Percentiles rank a stretch among this genome's conserved stretches.
phyloP scores from a whole-genome alignment of 2,113 vertebrate species.

The Daphoenositta chrysoptera region DNA sequence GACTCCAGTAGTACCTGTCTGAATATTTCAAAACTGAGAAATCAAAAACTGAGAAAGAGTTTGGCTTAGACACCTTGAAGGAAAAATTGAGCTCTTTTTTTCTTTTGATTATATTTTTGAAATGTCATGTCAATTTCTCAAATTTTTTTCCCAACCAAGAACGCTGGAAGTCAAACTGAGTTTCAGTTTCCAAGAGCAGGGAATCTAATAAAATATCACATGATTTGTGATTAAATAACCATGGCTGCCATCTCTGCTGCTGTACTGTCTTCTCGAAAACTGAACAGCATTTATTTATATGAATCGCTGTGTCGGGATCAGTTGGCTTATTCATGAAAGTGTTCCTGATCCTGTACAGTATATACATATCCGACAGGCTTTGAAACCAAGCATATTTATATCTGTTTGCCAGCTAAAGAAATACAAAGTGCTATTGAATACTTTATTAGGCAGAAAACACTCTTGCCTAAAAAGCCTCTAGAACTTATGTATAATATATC shows the following conservation, averaged over 20 bases:
- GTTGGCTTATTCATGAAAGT: background rate
- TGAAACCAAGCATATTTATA: background rate
- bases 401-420: constrained; percentile 12
- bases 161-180: background rate
- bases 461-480: constrained; percentile 4
- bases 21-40: background rate
- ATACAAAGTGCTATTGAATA: constrained; percentile 16
- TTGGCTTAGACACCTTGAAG: background rate
- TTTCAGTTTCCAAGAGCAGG: background rate
- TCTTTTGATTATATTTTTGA: background rate
- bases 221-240: background rate
- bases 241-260: background rate
- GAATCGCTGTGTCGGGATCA: background rate
- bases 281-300: background rate
- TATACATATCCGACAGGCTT: background rate
- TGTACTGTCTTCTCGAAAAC: background rate
- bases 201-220: background rate
- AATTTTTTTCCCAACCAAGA: background rate
- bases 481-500: background rate
- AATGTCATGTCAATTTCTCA: background rate
- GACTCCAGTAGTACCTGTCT: background rate
- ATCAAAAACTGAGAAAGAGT: background rate
- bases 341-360: background rate
- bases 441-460: constrained; percentile 18
- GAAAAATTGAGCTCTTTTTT: background rate